These are phyloP conservation scores for Synanceia verrucosa DNA, from an alignment of 2,797 vertebrate species.

Conservation along the genomic window DNA sequence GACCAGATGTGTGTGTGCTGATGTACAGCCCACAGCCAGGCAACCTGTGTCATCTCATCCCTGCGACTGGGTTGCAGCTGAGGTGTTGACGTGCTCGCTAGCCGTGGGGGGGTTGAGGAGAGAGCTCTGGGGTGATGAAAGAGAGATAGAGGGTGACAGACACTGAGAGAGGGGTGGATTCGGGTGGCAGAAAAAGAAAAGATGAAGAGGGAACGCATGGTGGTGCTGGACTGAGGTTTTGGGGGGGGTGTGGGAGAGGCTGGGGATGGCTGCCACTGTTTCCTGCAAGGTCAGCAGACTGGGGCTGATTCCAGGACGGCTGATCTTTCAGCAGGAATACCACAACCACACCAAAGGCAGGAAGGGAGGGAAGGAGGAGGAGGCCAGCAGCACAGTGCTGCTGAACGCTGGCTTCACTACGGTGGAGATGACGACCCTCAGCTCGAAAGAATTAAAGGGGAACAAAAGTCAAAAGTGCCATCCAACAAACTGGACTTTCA, in stretches of 20 bases:
- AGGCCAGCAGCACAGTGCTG: slow-evolving; percentile 1
- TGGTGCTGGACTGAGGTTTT: background rate
- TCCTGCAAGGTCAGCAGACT: slow-evolving; percentile 71
- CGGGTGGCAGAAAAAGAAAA: slow-evolving; percentile 26
- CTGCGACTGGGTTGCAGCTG: slow-evolving; percentile 28
- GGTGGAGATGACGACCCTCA: background rate
- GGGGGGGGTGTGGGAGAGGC: background rate
- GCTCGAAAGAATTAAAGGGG: background rate
- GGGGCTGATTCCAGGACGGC: slow-evolving; percentile 55
- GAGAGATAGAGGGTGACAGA: slow-evolving; percentile 39
- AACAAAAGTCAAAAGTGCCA: background rate
- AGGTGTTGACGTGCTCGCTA: slow-evolving; percentile 63
- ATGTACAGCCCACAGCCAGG: slow-evolving; percentile 48
- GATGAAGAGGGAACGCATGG: slow-evolving; percentile 29
- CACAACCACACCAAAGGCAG: slow-evolving; percentile 44
- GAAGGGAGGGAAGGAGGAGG: slow-evolving; percentile 26
- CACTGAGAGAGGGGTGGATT: slow-evolving; percentile 37
- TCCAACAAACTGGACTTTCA: background rate
- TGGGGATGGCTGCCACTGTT: slow-evolving; percentile 38
- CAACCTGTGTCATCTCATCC: slow-evolving; percentile 55
- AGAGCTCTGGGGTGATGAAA: slow-evolving; percentile 39
- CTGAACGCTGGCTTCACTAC: slow-evolving; percentile 3
- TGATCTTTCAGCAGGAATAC: slow-evolving; percentile 73
- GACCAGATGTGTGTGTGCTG: slow-evolving; percentile 48
- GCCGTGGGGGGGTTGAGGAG: slow-evolving; percentile 11